Evolutionary conservation across 30 jellyfish, hydroid and myxozoan genomes (phyloP).

Genomic region (Chrysaora quinquecirrha): DNA sequence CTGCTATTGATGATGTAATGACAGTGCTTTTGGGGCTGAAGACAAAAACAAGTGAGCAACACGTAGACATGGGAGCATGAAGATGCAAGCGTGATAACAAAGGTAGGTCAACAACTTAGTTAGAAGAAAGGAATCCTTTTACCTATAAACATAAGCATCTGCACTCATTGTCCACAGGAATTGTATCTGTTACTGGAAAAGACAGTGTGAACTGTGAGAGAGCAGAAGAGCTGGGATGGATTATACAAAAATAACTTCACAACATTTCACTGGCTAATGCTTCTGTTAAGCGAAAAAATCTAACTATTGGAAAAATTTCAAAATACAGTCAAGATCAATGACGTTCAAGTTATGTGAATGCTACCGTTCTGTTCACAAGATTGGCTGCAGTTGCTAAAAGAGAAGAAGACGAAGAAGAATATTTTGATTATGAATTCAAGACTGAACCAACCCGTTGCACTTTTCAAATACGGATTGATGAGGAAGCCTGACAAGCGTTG

Average conservation of each 20-base stretch:
- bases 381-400: slow-evolving; percentile 39
- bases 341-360: slow-evolving; percentile 50
- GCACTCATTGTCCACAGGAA: slow-evolving; percentile 48
- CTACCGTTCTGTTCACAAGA: slow-evolving; percentile 64
- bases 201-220: slow-evolving; percentile 63
- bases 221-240: slow-evolving; percentile 45
- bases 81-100: slow-evolving; percentile 43
- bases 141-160: neutral
- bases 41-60: slow-evolving; percentile 51
- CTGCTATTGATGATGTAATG: slow-evolving; percentile 69
- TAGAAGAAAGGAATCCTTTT: slow-evolving; percentile 38
- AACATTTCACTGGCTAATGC: slow-evolving; percentile 41
- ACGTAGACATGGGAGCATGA: slow-evolving; percentile 45
- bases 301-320: neutral
- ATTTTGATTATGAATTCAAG: slow-evolving; percentile 57
- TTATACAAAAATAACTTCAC: slow-evolving; percentile 29
- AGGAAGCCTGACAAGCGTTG: slow-evolving; percentile 53
- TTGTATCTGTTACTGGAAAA: slow-evolving; percentile 7
- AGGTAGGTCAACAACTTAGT: slow-evolving; percentile 26
- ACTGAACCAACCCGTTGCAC: slow-evolving; percentile 17
- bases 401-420: slow-evolving; percentile 34
- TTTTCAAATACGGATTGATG: slow-evolving; percentile 43
- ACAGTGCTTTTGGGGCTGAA: slow-evolving; percentile 28
- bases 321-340: slow-evolving; percentile 26
- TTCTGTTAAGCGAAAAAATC: slow-evolving; percentile 15